These are phyloP conservation scores for Aricia agestis DNA, from an alignment of 1,140 invertebrate species.

Conservation along the genomic window DNA sequence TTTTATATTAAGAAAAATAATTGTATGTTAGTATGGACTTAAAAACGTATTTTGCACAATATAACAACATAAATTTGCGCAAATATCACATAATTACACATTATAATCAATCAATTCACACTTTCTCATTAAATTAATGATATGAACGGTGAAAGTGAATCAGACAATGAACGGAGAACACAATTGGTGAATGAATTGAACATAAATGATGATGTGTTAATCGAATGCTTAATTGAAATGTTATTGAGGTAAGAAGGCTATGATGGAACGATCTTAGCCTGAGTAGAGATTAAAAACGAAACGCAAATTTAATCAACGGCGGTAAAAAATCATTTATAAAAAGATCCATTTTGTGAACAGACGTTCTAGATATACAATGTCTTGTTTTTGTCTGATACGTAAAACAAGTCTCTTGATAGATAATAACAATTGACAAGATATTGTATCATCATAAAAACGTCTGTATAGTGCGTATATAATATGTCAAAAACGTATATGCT, in stretches of 20 bases:
- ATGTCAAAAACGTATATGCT: no score
- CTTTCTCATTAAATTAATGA: constrained; percentile 15
- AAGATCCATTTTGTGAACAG: no score
- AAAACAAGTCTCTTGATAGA: no score
- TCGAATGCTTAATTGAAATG: not conserved
- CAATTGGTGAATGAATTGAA: not conserved
- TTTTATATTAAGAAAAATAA: no score
- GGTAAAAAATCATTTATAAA: no score
- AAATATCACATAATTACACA: not conserved
- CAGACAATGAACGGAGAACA: not conserved
- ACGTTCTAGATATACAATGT: no score
- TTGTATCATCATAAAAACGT: no score
- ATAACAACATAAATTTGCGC: not conserved
- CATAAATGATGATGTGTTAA: not conserved
- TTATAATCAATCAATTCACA: constrained; percentile 4
- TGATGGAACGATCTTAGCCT: not conserved
- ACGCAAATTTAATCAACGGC: no score
- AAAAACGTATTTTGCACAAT: not conserved
- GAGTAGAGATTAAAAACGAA: not conserved
- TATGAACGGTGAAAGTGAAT: constrained; percentile 11
- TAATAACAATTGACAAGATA: no score
- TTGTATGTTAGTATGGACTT: no score
- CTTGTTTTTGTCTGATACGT: no score
- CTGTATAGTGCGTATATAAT: no score
- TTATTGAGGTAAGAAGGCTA: not conserved